Evolutionary conservation across 2,888 invertebrate genomes (phyloP), one percentile per base, ranked within the genome.

Genomic region (Agonum fuliginosum): DNA sequence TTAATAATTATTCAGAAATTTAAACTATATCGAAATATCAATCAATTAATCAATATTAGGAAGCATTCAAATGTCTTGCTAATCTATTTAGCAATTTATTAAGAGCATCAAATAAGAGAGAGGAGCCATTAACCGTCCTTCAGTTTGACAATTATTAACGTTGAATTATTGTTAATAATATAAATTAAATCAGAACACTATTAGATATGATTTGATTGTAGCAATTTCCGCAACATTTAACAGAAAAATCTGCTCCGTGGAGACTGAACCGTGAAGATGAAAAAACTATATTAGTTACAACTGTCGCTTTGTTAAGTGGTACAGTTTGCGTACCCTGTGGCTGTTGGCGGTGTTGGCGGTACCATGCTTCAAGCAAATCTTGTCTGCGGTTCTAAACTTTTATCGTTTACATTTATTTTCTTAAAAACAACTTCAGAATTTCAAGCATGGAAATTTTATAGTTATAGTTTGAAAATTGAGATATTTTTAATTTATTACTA

Each of bases 171-270:
- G 48, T 48, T 48, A 8, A 43, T 69, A 43, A 69, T 69, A 43
- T 43, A 43, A 69, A 43, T 69, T 22, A 41, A 67, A 67, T 46
- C 70, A 2, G 70, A 24, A 71, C 41, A 41, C 30, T 17, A 69
- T 69, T 69, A 71, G 20, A 30, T 41, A 41, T 74, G 62, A 74
- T 62, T 74, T 74, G 43, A 30, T 19, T 58, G 37, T 41, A 24
- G 43, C 62, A 62, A 74, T 74, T 74, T 74, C 74, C 74, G 74
- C 65, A 74, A 65, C 74, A 62, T 74, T 74, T 74, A 74, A 19
- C 62, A 27, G 17, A 48, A 71, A 43, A 43, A 30, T 69, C 24
- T 54, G 24, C n/a, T 48, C 19, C 17, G 17, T 8, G 8, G 17
- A 12, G n/a, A 24, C 54, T 54, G 54, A 54, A 54, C 54, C 54